Evolutionary conservation across 2,113 vertebrate genomes (phyloP).

Genomic region (Crotalus horridus): DNA sequence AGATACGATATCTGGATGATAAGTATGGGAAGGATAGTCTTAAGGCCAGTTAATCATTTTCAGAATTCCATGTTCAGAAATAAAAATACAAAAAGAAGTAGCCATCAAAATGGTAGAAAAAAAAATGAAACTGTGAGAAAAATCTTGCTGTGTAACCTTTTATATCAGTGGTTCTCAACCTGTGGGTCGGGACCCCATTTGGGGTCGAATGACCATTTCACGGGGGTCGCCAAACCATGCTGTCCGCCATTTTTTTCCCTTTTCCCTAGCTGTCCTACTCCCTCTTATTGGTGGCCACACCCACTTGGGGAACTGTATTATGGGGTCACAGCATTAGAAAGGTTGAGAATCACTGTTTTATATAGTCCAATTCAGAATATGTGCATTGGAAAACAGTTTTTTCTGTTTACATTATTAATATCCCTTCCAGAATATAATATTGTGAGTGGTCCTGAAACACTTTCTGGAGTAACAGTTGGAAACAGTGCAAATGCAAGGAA

Average conservation of each 20-base stretch:
- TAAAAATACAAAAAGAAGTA: background rate
- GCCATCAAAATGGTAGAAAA: background rate
- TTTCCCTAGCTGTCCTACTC: no score
- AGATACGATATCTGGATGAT: background rate
- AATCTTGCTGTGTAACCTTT: background rate
- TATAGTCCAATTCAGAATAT: background rate
- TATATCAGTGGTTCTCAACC: no score
- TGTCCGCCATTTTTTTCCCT: no score
- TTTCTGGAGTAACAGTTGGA: background rate
- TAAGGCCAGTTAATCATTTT: background rate
- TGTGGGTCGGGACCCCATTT: no score
- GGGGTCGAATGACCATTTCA: no score
- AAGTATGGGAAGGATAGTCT: background rate
- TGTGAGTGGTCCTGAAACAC: background rate
- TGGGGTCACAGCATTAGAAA: no score
- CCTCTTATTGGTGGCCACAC: no score
- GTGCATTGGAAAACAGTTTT: background rate
- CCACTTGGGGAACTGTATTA: no score
- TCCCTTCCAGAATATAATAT: background rate
- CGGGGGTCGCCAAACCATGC: no score
- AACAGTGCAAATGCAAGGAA: background rate
- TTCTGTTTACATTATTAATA: slow-evolving; percentile 2
- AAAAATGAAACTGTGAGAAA: background rate
- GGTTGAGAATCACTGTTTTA: no score
- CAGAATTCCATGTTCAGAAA: background rate